Conservation (phyloP, 1,140 invertebrate species). For the Lethocerus indicus region DNA sequence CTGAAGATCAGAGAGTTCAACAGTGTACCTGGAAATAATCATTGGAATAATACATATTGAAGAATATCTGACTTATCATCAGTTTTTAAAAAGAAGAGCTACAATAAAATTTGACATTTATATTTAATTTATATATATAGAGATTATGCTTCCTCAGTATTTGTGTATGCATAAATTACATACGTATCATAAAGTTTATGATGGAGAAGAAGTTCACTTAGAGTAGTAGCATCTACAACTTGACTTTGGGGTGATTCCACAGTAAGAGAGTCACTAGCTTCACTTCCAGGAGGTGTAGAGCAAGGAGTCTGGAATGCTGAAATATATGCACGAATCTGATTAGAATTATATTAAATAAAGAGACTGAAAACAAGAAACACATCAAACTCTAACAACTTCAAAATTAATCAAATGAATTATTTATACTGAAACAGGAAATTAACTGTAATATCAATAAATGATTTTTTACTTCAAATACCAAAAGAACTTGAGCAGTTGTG, state of each 20-base stretch:
- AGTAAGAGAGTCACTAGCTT: constrained; percentile 33
- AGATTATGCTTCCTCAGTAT: neutral
- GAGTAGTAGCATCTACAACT: constrained; percentile 19
- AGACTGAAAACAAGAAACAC: too few relatives aligned
- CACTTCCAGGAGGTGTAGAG: constrained; percentile 73
- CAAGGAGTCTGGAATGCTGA: constrained; percentile 74
- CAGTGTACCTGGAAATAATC: constrained; percentile 39
- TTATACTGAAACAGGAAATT: too few relatives aligned
- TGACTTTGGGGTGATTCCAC: constrained; percentile 15
- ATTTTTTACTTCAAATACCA: too few relatives aligned
- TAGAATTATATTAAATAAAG: too few relatives aligned
- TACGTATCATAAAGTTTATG: constrained; percentile 56
- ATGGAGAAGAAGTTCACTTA: constrained; percentile 48
- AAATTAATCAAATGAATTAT: neutral
- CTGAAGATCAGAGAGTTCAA: constrained; percentile 74
- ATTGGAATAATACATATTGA: neutral
- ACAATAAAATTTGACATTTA: too few relatives aligned
- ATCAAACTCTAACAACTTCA: neutral
- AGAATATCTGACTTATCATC: too few relatives aligned
- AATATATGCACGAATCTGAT: too few relatives aligned
- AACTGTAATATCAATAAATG: too few relatives aligned
- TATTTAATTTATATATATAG: too few relatives aligned
- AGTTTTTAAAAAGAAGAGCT: too few relatives aligned
- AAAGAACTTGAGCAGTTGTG: too few relatives aligned
- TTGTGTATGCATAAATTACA: constrained; percentile 4